Conservation (phyloP, 2,888 invertebrate genomes). For the Timema podura region DNA sequence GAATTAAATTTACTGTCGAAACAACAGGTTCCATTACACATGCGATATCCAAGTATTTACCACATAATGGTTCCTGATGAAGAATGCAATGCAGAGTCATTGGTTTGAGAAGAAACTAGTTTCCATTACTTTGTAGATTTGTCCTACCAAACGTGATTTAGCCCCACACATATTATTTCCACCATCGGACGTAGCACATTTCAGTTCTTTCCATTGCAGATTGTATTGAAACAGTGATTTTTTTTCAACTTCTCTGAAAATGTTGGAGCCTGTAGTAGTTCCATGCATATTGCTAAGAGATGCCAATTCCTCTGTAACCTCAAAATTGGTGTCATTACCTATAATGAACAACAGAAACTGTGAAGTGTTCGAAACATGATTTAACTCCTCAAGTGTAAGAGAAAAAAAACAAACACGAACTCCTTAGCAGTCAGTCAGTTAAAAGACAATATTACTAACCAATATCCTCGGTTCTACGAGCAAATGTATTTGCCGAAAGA, state of each 20-base stretch:
- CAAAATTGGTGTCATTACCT: constrained; percentile 5
- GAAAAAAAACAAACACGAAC: neutral
- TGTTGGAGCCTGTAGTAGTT: neutral
- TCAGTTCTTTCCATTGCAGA: neutral
- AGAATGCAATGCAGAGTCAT: neutral
- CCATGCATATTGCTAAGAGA: constrained; percentile 14
- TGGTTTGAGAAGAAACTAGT: neutral
- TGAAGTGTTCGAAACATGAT: neutral
- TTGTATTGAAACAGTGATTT: constrained; percentile 1
- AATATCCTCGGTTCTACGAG: neutral
- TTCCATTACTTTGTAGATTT: neutral
- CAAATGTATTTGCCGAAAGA: constrained; percentile 9
- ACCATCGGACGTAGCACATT: constrained; percentile 6
- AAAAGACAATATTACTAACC: neutral
- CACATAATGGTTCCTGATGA: neutral
- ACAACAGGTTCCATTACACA: neutral
- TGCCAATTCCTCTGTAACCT: constrained; percentile 7
- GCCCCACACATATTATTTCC: neutral
- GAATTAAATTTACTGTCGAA: neutral
- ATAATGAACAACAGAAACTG: neutral
- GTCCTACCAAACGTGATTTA: neutral
- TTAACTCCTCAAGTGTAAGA: neutral
- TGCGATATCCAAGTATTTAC: neutral
- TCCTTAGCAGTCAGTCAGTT: neutral
- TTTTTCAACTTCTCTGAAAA: constrained; percentile 11